phyloP scores from a whole-genome alignment of 2,113 vertebrate species.

The Probosciger aterrimus region DNA sequence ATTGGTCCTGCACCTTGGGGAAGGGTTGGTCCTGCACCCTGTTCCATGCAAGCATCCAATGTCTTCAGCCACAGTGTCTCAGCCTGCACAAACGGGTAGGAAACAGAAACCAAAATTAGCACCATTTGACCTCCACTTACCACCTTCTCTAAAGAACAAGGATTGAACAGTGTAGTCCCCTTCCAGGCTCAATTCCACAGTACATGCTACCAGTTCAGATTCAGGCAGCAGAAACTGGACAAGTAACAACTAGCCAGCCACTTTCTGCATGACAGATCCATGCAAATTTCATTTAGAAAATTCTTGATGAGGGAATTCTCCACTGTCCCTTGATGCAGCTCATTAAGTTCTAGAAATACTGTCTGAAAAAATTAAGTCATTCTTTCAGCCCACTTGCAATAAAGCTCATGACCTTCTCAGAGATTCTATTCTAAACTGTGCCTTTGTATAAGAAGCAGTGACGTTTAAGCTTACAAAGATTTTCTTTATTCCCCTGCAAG shows the following conservation, averaged over 20 bases:
- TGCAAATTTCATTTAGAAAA: background rate
- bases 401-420: background rate
- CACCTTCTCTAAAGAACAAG: background rate
- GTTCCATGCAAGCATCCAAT: background rate
- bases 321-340: background rate
- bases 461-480: background rate
- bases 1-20: background rate
- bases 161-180: background rate
- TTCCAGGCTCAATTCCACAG: background rate
- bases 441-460: background rate
- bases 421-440: background rate
- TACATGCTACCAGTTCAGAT: background rate
- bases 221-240: background rate
- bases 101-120: background rate
- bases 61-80: background rate
- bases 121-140: background rate
- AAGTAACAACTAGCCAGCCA: background rate
- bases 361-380: background rate
- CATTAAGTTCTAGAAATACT: conserved; percentile 31
- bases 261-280: background rate
- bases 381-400: background rate
- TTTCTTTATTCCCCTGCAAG: background rate
- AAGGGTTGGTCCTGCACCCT: background rate
- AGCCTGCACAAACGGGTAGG: background rate
- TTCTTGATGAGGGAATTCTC: background rate